Percentiles rank a stretch among this genome's conserved stretches.
These are phyloP conservation scores for Orthonevra nobilis DNA, from an alignment of 2,888 invertebrate species.

Conservation along the genomic window DNA sequence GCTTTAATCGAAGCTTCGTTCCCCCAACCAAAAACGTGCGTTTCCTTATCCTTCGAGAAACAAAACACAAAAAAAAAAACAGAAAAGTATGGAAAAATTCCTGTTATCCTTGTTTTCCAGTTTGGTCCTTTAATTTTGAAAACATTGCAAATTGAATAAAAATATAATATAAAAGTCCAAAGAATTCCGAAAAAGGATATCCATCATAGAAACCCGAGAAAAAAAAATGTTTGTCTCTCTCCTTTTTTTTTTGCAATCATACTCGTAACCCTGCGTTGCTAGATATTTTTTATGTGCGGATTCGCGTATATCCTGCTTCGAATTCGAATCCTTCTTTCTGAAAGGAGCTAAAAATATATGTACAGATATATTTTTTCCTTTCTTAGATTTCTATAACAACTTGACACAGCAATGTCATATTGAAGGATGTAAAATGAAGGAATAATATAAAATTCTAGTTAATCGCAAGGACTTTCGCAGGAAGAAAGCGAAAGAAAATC, in stretches of 20 bases:
- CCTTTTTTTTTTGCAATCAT: no score
- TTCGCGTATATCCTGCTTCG: no score
- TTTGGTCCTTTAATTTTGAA: no score
- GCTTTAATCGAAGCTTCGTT: constrained; percentile 37
- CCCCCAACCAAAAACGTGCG: constrained; percentile 3
- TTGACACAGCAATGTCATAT: constrained; percentile 30
- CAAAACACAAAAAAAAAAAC: constrained; percentile 12
- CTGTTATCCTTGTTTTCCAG: no score
- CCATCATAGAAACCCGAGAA: no score
- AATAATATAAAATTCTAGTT: constrained; percentile 14
- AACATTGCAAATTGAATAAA: background rate
- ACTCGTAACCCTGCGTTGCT: constrained; percentile 36
- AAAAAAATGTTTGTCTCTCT: no score
- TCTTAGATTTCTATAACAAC: constrained; percentile 28
- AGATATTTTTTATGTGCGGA: background rate
- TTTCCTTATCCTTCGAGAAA: constrained; percentile 4
- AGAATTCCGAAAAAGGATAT: no score
- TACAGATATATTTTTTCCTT: no score
- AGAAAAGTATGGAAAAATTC: no score
- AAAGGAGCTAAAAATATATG: no score
- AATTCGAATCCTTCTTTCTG: constrained; percentile 15
- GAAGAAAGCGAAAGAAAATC: constrained; percentile 7
- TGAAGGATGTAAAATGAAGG: background rate
- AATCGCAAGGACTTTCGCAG: constrained; percentile 26
- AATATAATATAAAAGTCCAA: no score